Evolutionary conservation across 2,113 vertebrate species (phyloP), one percentile per base, ranked within the genome.

Genomic region (Oreochromis spilurus): DNA sequence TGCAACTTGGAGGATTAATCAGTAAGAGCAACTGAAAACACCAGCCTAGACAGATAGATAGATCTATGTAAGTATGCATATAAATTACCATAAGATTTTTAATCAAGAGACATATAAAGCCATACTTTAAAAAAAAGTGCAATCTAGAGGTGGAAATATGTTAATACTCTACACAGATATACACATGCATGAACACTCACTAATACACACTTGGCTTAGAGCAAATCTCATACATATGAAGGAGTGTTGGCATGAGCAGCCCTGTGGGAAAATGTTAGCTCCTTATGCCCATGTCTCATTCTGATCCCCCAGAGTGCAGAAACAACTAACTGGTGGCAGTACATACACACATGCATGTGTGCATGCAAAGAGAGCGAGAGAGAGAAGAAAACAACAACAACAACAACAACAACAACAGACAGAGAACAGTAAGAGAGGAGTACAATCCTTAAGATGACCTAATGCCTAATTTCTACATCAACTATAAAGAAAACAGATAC

Each of bases 221-320:
- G 79, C 21, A 62, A 85, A 88, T 57, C 26, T 82, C 57, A 87
- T 89, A 75, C 57, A 92, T 89, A 87, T 89, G 82, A 83, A 90
- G 85, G 81, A 79, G 81, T 34, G 67, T 43, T 90, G 81, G 88
- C 16, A 82, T 67, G 60, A 82, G 60, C 17, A 79, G 60, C 40
- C 57, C 86, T 84, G 62, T 19, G 24, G 50, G 79, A 84, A 78
- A 88, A 84, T 55, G 86, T 82, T 82, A 79, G 89, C 86, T 87
- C 40, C 85, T 87, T 50, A 54, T 88, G 60, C 45, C 85, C 86
- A 84, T 67, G 57, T 88, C 62, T 90, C 43, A 65, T 80, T 89
- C 70, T 70, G 75, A 85, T 85, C 77, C 88, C 83, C 55, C 50
- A 48, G 81, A 79, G 88, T 82, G 81, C 60, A 77, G 78, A 80